Evolutionary conservation across 2,113 vertebrate species (phyloP), one percentile per base, ranked within the genome.

Genomic region (Amphiprion percula): DNA sequence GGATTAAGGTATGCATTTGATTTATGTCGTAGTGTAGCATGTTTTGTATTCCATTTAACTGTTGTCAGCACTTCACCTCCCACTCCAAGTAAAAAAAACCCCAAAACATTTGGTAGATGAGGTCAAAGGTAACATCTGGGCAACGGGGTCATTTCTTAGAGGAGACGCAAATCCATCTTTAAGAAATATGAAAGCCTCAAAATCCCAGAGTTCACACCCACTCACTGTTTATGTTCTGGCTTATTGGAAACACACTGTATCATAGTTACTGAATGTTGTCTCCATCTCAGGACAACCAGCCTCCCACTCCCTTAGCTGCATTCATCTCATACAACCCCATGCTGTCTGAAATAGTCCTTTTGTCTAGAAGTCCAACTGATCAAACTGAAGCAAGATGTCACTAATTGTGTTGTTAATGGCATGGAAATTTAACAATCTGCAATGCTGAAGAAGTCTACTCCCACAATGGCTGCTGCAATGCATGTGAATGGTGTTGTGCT

Each of bases 1-100:
- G 98, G 98, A 99, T 99, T 89, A 98, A 33, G 94, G 98, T 99
- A 97, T 96, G 61, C 14, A 37, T 63, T 54, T 53, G 54, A 37
- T 68, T 76, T 50, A 44, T 58, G 44, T 24, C 19, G 46, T 63
- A 17, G 50, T 41, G 62, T 28, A 53, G 88, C 88, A 87, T 91
- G 85, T 59, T 78, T 72, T 74, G 16, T 82, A 7, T 58, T 54
- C 14, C 19, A 17, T 26, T 4, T 71, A 56, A 75, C 41, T 12
- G 2, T 41, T 55, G 26, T 69, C 74, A 39, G 24, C 11, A 9
- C 17, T n/a, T 74, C 30, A 23, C 1, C 3, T 49, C 21, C 30
- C 15, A 26, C n/a, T 66, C 26, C 1, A 3, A 53, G 0, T 2
- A 49, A 15, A 30, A 58, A 5, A 50, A 17, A 24, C 41, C 21